phyloP scores from a whole-genome alignment of 2,113 vertebrate genomes.

The Ia io region DNA sequence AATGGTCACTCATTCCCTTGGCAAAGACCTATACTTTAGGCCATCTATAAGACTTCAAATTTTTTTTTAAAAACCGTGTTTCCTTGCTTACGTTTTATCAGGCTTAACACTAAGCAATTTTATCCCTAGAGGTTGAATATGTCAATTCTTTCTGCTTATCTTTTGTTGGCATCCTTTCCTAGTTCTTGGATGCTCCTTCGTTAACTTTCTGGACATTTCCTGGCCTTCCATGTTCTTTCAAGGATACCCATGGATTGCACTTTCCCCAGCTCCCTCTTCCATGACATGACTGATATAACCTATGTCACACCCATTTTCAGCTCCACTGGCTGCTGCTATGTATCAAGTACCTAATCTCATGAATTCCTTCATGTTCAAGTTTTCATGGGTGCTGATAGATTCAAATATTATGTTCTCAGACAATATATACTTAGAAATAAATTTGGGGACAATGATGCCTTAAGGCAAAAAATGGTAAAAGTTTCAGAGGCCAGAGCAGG shows the following conservation, averaged over 20 bases:
- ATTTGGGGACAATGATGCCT: not conserved
- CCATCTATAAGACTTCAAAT: not conserved
- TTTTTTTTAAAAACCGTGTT: not conserved
- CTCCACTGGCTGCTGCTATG: not conserved
- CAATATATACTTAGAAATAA: not conserved
- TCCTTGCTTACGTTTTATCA: not conserved
- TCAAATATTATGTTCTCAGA: not conserved
- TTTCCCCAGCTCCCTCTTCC: not conserved
- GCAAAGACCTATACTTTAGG: not conserved
- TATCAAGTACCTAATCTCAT: not conserved
- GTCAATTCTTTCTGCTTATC: not conserved
- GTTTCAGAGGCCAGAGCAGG: not conserved
- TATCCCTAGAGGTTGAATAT: not conserved
- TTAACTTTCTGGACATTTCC: not conserved
- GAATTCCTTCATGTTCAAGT: not conserved
- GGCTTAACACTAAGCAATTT: not conserved
- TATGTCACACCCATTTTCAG: not conserved
- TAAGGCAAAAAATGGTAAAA: not conserved
- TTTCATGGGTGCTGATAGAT: not conserved
- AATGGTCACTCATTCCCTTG: not conserved
- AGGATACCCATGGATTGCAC: rapidly evolving
- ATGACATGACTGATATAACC: not conserved
- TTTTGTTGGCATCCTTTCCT: not conserved
- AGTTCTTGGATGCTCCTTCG: not conserved
- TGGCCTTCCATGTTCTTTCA: not conserved